Evolutionary conservation across 1,140 invertebrate species (phyloP), one percentile per base, ranked within the genome.

Genomic region (Asobara japonica): DNA sequence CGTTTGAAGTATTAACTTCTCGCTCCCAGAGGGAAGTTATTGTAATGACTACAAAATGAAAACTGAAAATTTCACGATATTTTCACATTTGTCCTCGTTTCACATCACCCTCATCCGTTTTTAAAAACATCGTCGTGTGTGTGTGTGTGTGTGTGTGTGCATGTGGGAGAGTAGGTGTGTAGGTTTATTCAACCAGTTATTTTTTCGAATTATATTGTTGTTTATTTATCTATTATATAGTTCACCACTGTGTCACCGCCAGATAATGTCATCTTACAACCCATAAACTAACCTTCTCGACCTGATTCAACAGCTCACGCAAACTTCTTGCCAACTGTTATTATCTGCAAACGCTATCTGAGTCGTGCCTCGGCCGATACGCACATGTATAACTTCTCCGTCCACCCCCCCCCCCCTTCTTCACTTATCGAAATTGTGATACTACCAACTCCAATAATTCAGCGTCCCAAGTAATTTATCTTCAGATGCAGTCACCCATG

Each of bases 231-330:
- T 13, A 36, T 5, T 41, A 25, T 65, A 22, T 20, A 41, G 25
- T 20, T 45, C 45, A 20, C 38, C 65, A 3, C 2, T 66, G 11
- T 30, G 11, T 6, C 20, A 41, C 20, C 45, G 25, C 20, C 20
- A 36, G 29, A 71, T 51, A 31, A 27, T 56, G 51, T 56, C 51
- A 56, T 56, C 22, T 56, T 27, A 56, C 11, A 25, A 25, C 51
- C 8, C 22, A 56, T 56, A 56, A 56, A 56, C 3, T 27, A 25
- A 27, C 62, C 61, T 65, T 27, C 51, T 65, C 45, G 22, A 65
- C 62, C 30, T 29, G 29, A 60, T 65, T 70, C 65, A n/a, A 62
- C 41, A 48, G 20, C 75, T 76, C 78, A 78, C 78, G 76, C 78
- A 66, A 81, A 60, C 78, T 74, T 56, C 70, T 45, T 64, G 56